These are phyloP conservation scores for Zenarchopterus dispar DNA, from an alignment of 2,797 vertebrate species.

Conservation along the genomic window DNA sequence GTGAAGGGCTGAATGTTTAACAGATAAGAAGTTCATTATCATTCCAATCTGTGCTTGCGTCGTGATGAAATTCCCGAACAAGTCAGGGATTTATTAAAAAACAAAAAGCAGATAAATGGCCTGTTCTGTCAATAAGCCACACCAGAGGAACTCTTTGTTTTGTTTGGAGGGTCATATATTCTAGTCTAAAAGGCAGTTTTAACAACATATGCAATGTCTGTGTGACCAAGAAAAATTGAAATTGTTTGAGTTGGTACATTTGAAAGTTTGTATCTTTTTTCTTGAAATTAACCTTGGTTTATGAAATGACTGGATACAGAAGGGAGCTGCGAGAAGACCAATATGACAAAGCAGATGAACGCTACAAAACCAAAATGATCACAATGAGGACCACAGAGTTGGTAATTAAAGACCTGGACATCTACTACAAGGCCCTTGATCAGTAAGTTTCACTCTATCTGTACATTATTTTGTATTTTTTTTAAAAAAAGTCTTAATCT, in stretches of 20 bases:
- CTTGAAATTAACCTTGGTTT: not conserved
- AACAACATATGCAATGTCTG: not conserved
- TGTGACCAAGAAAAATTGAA: too few species aligned
- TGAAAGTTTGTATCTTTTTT: not conserved
- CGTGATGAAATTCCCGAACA: not conserved
- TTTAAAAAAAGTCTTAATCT: too few species aligned
- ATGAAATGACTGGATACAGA: constrained; percentile 66
- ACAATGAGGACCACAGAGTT: constrained; percentile 95
- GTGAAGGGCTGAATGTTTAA: not conserved
- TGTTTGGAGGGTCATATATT: not conserved
- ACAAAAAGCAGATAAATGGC: not conserved
- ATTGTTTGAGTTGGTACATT: too few species aligned
- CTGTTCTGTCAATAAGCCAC: not conserved
- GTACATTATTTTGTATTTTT: too few species aligned
- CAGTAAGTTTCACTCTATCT: constrained; percentile 85
- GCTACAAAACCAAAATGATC: constrained; percentile 94
- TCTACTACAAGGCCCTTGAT: constrained; percentile 97
- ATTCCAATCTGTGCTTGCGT: not conserved
- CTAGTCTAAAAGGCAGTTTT: not conserved
- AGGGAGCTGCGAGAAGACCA: constrained; percentile 93
- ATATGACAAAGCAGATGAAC: constrained; percentile 90
- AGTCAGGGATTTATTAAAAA: not conserved
- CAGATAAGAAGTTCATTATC: not conserved
- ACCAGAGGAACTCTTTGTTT: too few species aligned
- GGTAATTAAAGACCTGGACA: constrained; percentile 93